Percentiles rank a stretch among this genome's conserved stretches.
Evolutionary conservation across 2,888 invertebrate species (phyloP).

Genomic region (Plagodis dolabraria): DNA sequence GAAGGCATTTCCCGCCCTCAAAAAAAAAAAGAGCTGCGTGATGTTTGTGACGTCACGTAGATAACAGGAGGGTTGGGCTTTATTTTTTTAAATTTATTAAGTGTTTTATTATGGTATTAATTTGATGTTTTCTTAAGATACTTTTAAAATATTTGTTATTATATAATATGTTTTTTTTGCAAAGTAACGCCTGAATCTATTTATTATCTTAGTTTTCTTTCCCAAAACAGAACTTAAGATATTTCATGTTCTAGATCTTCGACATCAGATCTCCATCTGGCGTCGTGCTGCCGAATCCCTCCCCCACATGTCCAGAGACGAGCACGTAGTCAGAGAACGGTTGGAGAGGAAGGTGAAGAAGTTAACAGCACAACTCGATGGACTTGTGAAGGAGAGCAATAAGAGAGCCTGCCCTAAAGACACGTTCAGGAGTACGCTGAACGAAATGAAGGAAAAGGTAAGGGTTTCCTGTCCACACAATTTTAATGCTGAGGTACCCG

Average conservation of each 20-base stretch:
- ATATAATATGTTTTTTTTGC: no score
- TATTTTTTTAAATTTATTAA: no score
- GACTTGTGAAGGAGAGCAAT: slow-evolving; percentile 56
- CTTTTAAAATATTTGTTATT: no score
- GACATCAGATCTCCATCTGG: slow-evolving; percentile 94
- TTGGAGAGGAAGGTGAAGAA: slow-evolving; percentile 89
- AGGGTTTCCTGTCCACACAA: neutral
- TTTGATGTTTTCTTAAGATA: no score
- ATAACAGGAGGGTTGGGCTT: no score
- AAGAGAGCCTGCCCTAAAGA: slow-evolving; percentile 70
- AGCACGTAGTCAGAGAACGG: slow-evolving; percentile 90
- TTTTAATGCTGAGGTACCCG: no score
- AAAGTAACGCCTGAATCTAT: no score
- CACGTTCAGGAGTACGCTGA: slow-evolving; percentile 88
- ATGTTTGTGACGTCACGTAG: no score
- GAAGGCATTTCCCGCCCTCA: no score
- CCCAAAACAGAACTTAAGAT: neutral
- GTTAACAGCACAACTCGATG: slow-evolving; percentile 75
- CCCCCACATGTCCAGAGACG: slow-evolving; percentile 92
- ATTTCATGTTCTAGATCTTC: slow-evolving; percentile 84
- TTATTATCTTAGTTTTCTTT: no score
- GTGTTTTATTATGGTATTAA: no score
- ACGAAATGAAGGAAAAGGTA: slow-evolving; percentile 89
- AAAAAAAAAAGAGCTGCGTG: no score
- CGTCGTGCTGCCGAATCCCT: slow-evolving; percentile 90